Evolutionary conservation across 2,797 vertebrate species (phyloP), one percentile per base, ranked within the genome.

Genomic region (Anabacerthia variegaticeps): DNA sequence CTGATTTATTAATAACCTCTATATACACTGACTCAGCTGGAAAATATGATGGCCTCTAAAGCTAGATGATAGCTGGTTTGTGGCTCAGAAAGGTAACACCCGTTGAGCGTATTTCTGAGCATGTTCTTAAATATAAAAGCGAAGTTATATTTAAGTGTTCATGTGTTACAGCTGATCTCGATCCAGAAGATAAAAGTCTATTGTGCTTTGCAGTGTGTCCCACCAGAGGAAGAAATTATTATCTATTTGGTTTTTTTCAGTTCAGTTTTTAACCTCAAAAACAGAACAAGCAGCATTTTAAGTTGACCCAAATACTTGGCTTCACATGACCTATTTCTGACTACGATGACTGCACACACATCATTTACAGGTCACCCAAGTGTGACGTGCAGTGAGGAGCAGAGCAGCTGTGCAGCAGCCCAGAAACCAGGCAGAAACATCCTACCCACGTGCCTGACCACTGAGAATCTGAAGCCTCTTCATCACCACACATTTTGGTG

Each of bases 1-100:
- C 81, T 92, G 79, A 96, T 74, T 91, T 78, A 93, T 88, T 83
- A 93, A 91, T 93, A 89, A 73, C 32, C 67, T 76, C 37, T 28
- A 30, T n/a, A 88, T 1, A 66, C 61, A 85, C 21, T 52, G 91
- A 92, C 74, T 93, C 93, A 84, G 91, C 66, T 71, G 82, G 74
- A 89, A 93, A 85, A 88, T 77, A 94, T 73, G 56, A 81, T 27
- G 32, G 82, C 51, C 49, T 55, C 43, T 48, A 54, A 85, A 72
- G 66, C 30, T 43, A 68, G 85, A 68, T 79, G 48, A 92, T 56
- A 85, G 81, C 15, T 10, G 30, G 20, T 74, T 51, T 72, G 43
- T 7, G 36, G 59, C 44, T 65, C 65, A 93, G 88, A 92, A 91
- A 92, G 32, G 52, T 78, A 82, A 81, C 11, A 9, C 27, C 2